Evolutionary conservation across 2,113 vertebrate species (phyloP).

Genomic region (Hystrix cristata): DNA sequence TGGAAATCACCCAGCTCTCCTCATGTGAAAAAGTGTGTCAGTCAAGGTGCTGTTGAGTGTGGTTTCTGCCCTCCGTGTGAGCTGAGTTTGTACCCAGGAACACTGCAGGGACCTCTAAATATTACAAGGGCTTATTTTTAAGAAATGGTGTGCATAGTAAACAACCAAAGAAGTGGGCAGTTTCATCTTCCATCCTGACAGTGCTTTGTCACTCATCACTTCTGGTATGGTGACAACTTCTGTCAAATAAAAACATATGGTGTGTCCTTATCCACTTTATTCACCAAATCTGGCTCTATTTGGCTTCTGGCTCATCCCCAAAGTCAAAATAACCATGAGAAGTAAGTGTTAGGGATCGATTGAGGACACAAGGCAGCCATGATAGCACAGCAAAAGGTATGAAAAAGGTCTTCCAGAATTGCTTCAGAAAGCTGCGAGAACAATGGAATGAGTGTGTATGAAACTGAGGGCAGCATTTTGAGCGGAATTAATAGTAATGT

Average conservation of each 20-base stretch:
- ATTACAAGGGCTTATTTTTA: background rate
- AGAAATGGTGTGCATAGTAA: background rate
- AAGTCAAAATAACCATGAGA: background rate
- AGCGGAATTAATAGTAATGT: background rate
- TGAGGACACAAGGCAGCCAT: background rate
- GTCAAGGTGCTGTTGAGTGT: background rate
- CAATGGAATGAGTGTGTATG: background rate
- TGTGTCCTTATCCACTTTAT: background rate
- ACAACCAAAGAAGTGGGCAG: background rate
- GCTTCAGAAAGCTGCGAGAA: background rate
- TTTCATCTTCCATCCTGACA: background rate
- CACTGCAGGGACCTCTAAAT: background rate
- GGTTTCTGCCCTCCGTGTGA: background rate
- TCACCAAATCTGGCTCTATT: background rate
- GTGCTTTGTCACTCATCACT: background rate
- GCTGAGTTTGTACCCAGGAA: background rate
- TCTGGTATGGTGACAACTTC: background rate
- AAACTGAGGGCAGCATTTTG: background rate
- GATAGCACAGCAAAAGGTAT: background rate
- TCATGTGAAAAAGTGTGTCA: background rate
- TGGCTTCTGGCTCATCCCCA: background rate
- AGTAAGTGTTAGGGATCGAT: background rate
- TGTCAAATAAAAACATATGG: background rate
- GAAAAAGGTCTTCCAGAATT: background rate
- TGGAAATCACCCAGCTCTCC: background rate